phyloP scores from a whole-genome alignment of 2,113 vertebrate genomes.

The Phocoena phocoena region DNA sequence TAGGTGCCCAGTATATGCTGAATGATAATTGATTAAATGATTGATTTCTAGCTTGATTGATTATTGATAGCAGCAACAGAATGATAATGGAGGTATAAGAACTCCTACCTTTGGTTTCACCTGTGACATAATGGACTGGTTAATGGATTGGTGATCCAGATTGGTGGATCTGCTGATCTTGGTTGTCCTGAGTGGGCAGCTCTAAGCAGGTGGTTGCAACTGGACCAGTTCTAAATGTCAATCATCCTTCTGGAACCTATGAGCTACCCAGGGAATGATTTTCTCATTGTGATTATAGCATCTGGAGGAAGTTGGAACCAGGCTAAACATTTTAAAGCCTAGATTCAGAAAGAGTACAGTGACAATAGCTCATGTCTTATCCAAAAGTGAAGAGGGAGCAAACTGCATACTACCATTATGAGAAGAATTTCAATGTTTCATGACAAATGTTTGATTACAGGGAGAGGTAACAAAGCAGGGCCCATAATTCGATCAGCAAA shows the following conservation, averaged over 20 bases:
- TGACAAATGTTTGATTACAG: background rate
- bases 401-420: background rate
- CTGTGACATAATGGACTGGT: background rate
- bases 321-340: background rate
- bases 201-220: background rate
- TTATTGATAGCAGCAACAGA: background rate
- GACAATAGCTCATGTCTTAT: background rate
- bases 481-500: background rate
- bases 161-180: background rate
- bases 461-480: background rate
- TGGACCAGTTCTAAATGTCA: background rate
- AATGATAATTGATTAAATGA: background rate
- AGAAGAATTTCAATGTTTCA: background rate
- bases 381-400: background rate
- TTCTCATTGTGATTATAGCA: background rate
- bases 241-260: background rate
- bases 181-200: background rate
- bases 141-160: background rate
- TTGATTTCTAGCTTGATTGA: background rate
- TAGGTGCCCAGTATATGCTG: background rate
- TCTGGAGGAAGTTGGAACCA: background rate
- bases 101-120: background rate
- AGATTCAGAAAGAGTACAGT: background rate
- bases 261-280: background rate
- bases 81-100: background rate